Base-by-base conservation (phyloP, 2,797 vertebrate genomes). In the Hafferia zeledoni region DNA sequence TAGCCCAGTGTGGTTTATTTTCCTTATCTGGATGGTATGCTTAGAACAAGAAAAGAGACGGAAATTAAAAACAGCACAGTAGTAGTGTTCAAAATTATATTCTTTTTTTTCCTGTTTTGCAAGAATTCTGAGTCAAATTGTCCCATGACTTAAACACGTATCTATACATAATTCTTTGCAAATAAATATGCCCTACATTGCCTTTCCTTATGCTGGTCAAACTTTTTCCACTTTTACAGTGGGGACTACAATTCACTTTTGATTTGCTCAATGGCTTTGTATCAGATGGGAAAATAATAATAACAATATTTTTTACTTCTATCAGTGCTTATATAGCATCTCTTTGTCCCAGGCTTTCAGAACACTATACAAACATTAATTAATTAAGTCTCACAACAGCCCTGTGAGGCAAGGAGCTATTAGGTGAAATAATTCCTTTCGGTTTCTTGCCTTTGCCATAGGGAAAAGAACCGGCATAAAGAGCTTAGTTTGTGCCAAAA, bases 41-140 rank as follows among this genome's bases (percentile, higher is more conserved):
- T 95, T 96, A 93, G 90, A 97, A 97, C 80, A 96, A 96, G 93
- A 96, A 95, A 92, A 96, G 95, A 87, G 68, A 47, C 74, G 97
- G 90, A 98, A 98, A 98, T 98, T 97, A 95, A 95, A 97, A 98
- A 52, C 96, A 97, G 96, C 53, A 41, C 84, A 94, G 84, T 76
- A 72, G 41, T 90, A 53, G 69, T 46, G 50, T 47, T 91, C 69
- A 94, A 91, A 94, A 76, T 53, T 19, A 4, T 82, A 81, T 82
- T 67, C 15, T 81, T 75, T 90, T 90, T 87, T 59, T 60, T 43
- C 23, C 53, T 71, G 13, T 92, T 96, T 95, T 84, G 37, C 47
- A 90, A 70, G 76, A 79, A 89, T 52, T 93, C 76, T 81, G 60
- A 87, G 56, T 83, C 81, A 93, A 74, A 70, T 75, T 95, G 95